phyloP scores from a whole-genome alignment of 2,797 vertebrate species.

The Sebastes glaucus region DNA sequence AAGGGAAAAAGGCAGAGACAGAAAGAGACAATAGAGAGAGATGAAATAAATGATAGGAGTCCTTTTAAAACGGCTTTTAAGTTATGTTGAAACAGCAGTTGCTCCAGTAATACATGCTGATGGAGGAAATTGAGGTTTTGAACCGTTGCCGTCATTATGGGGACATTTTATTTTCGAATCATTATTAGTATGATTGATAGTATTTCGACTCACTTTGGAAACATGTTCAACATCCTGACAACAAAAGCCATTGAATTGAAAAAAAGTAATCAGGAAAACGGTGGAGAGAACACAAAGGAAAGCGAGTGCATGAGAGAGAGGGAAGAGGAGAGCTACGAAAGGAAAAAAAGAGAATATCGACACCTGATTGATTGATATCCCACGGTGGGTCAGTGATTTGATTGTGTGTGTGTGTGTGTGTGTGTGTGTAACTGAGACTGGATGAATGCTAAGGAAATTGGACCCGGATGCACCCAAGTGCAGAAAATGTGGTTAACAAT shows the following conservation, averaged over 20 bases:
- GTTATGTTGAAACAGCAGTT: slow-evolving; percentile 53
- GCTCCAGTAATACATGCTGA: slow-evolving; percentile 48
- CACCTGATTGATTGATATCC: slow-evolving; percentile 30
- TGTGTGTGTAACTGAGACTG: slow-evolving; percentile 12
- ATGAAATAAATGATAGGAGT: slow-evolving; percentile 49
- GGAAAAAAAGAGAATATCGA: slow-evolving; percentile 2
- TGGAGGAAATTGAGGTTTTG: slow-evolving; percentile 39
- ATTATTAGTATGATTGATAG: slow-evolving; percentile 12
- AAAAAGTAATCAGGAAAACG: slow-evolving; percentile 16
- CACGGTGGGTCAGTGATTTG: slow-evolving; percentile 24
- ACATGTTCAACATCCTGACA: slow-evolving; percentile 4
- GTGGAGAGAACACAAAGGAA: slow-evolving; percentile 16
- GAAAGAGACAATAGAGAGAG: slow-evolving; percentile 9
- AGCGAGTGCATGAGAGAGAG: not conserved
- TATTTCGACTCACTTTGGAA: slow-evolving; percentile 8
- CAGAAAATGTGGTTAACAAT: slow-evolving; percentile 47
- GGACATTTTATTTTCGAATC: slow-evolving; percentile 36
- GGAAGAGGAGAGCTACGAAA: not conserved
- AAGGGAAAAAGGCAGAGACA: slow-evolving; percentile 20
- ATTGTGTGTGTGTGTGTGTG: slow-evolving; percentile 9
- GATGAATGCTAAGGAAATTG: slow-evolving; percentile 32
- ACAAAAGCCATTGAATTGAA: slow-evolving; percentile 4
- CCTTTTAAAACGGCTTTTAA: slow-evolving; percentile 53
- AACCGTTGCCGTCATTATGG: slow-evolving; percentile 45
- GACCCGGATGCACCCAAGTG: slow-evolving; percentile 36